phyloP scores from a whole-genome alignment of 2,113 vertebrate species.

The Sphyrna mokarran region DNA sequence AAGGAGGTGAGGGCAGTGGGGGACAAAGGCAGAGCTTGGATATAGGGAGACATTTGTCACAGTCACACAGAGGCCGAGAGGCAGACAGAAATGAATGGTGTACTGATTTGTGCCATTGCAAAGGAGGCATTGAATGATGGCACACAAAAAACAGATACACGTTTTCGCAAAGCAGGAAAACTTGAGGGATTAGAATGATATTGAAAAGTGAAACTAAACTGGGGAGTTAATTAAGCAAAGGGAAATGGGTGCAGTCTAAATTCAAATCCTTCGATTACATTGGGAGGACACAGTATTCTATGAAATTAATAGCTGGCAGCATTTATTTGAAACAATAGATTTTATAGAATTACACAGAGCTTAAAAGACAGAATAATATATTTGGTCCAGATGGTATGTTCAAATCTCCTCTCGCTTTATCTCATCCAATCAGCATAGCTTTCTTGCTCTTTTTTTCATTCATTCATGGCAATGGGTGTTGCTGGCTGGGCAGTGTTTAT shows the following conservation, averaged over 20 bases:
- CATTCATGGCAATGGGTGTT: too few relatives aligned
- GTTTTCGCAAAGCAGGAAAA: neutral
- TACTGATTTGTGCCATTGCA: slow-evolving; percentile 45
- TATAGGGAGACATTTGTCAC: slow-evolving; percentile 46
- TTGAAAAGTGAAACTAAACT: neutral
- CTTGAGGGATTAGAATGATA: neutral
- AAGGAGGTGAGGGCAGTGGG: too few relatives aligned
- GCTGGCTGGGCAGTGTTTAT: too few relatives aligned
- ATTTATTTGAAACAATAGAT: neutral
- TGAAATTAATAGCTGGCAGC: neutral
- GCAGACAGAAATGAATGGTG: slow-evolving; percentile 41
- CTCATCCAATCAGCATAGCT: neutral
- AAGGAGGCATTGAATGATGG: slow-evolving; percentile 45
- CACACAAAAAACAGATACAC: neutral
- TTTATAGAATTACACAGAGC: neutral
- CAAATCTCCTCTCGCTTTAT: neutral
- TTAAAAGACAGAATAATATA: neutral
- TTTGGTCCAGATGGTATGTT: neutral
- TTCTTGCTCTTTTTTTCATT: too few relatives aligned
- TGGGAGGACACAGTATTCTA: neutral
- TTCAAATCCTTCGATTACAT: neutral
- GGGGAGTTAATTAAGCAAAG: neutral
- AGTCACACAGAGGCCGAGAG: slow-evolving; percentile 39
- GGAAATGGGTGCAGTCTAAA: neutral
- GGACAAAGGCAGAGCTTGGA: neutral